phyloP scores from a whole-genome alignment of 1,140 invertebrate species.

The Papilio helenus region DNA sequence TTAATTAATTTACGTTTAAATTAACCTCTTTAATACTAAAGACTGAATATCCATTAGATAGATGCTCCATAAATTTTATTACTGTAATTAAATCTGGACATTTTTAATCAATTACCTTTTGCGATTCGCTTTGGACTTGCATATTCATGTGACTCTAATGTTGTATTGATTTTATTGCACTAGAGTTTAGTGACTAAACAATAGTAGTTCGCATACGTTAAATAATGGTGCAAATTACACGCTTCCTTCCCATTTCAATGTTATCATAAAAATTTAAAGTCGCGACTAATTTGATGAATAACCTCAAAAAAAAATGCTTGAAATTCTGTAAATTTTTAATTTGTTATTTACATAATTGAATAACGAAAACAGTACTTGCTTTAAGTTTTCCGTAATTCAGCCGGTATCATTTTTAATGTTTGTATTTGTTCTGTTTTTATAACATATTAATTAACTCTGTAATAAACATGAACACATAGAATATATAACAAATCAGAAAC shows the following conservation, averaged over 20 bases:
- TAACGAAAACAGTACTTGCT: too few relatives aligned
- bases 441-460: too few relatives aligned
- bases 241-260: neutral
- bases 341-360: neutral
- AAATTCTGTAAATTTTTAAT: neutral
- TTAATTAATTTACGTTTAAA: neutral
- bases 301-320: neutral
- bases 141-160: conserved; percentile 7
- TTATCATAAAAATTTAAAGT: neutral
- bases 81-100: neutral
- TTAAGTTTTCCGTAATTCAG: too few relatives aligned
- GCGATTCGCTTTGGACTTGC: neutral
- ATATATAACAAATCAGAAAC: too few relatives aligned
- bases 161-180: conserved; percentile 21
- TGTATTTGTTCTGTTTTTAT: too few relatives aligned
- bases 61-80: conserved; percentile 22
- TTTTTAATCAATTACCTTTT: conserved; percentile 22
- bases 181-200: conserved; percentile 6
- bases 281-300: neutral
- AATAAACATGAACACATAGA: too few relatives aligned
- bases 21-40: conserved; percentile 6
- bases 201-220: conserved; percentile 15
- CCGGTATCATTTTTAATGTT: too few relatives aligned
- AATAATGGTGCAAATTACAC: conserved; percentile 8
- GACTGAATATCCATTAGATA: conserved; percentile 1